phyloP scores from a whole-genome alignment of 2,113 vertebrate genomes.

The Oriolus oriolus region DNA sequence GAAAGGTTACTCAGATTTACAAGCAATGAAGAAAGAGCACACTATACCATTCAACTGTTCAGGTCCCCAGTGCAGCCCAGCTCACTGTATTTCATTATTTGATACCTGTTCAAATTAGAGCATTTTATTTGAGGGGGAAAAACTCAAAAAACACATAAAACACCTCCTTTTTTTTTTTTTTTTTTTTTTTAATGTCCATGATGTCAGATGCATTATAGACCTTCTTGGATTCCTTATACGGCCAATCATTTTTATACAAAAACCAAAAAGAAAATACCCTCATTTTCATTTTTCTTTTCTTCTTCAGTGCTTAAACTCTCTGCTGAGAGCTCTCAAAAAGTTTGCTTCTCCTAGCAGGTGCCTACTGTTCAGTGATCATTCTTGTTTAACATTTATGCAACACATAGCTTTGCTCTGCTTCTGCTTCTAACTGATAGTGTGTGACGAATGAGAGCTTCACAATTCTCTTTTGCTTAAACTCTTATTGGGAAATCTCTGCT shows the following conservation, averaged over 20 bases:
- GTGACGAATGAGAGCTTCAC: background rate
- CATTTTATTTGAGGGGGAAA: background rate
- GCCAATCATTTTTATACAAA: background rate
- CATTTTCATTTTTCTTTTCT: background rate
- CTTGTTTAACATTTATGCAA: background rate
- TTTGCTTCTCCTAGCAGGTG: background rate
- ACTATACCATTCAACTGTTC: background rate
- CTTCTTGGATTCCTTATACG: background rate
- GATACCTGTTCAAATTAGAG: background rate
- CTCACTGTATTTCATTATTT: background rate
- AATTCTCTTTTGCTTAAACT: background rate
- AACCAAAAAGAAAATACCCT: background rate
- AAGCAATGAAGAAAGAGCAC: background rate
- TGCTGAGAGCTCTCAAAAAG: background rate
- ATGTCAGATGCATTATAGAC: background rate
- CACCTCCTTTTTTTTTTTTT: too few relatives aligned
- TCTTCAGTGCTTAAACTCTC: background rate
- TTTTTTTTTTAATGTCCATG: background rate
- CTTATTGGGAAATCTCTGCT: background rate
- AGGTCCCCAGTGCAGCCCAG: background rate
- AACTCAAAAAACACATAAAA: fast-evolving
- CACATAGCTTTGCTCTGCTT: background rate
- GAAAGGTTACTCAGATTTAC: background rate
- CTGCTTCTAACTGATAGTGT: background rate
- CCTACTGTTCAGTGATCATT: background rate